Base-by-base conservation (phyloP, 2,888 invertebrate species). In the Agrypnus murinus region DNA sequence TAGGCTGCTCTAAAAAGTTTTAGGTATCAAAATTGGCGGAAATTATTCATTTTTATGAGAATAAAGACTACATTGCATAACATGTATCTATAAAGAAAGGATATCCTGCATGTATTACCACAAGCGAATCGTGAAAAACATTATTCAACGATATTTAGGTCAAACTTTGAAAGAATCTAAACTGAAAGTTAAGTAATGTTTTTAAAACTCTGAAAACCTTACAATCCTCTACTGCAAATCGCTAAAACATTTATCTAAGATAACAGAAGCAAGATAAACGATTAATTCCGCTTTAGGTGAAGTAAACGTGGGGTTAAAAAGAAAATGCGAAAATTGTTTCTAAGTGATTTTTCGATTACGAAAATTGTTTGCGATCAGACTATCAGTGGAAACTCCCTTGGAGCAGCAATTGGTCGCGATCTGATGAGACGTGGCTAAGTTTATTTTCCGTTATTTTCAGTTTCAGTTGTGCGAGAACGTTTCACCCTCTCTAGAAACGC, bases 361-460 rank as follows among this genome's bases (percentile, higher is more conserved):
- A 58, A 71, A 71, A 63, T 62, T 62, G 63, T 34, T 67, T 67
- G 70, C 50, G 58, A 69, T 65, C 65, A 25, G 67, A 45, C 67
- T 58, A 67, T 66, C 71, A 50, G 46, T 46, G 32, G 10, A 36
- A 57, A 38, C 38, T 71, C 59, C 71, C 71, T 63, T 45, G 15
- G 58, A 71, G 71, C 68, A 55, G 25, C 70, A 67, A 71, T 71
- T 66, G 71, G 66, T 65, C 66, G 69, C 59, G 69, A 69, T 69
- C 69, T 59, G 69, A 67, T 63, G 71, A 71, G 63, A 66, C 63
- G 65, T 50, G 55, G 68, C 68, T 55, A 73, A 75, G 74, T 75
- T 74, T 71, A 65, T 71, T 64, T 73, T 63, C 53, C 45, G 66
- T 74, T 71, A 71, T 73, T 74, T 70, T 70, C 66, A 69, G 72